Conservation (phyloP, 2,888 invertebrate species). For the Neria commutata region DNA sequence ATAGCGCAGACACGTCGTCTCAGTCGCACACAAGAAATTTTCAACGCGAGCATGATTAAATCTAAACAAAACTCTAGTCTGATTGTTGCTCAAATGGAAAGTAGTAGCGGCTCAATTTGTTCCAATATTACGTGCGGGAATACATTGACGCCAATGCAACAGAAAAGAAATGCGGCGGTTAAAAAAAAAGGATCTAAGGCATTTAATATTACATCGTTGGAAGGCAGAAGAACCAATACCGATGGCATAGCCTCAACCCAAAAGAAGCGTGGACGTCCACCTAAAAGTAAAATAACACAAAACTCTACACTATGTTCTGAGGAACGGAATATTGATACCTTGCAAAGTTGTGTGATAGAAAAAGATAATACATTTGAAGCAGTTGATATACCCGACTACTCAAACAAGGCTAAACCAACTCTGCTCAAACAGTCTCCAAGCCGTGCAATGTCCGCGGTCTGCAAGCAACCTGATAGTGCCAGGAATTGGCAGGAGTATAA, state of each 20-base stretch:
- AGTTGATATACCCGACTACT: too few relatives aligned
- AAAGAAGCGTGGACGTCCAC: conserved; percentile 46
- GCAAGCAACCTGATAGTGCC: conserved; percentile 32
- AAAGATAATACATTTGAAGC: too few relatives aligned
- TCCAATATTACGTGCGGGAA: conserved; percentile 13
- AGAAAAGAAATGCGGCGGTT: not conserved
- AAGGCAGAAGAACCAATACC: not conserved
- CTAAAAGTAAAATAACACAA: conserved; percentile 25
- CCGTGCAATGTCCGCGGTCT: too few relatives aligned
- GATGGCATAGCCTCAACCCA: not conserved
- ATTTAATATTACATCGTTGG: not conserved
- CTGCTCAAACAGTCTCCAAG: too few relatives aligned
- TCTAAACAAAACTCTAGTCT: conserved; percentile 46
- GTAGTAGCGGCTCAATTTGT: conserved; percentile 21
- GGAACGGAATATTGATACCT: too few relatives aligned
- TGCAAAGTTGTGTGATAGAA: too few relatives aligned
- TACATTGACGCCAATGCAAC: conserved; percentile 3
- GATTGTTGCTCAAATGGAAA: conserved; percentile 54
- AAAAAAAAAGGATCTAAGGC: too few relatives aligned
- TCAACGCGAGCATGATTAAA: conserved; percentile 40
- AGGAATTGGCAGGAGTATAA: conserved; percentile 39
- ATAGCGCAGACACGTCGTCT: conserved; percentile 34
- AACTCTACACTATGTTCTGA: too few relatives aligned
- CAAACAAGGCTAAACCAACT: too few relatives aligned
- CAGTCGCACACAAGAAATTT: conserved; percentile 43